Conservation (phyloP, 1,140 invertebrate genomes). For the Choristoneura fumiferana region DNA sequence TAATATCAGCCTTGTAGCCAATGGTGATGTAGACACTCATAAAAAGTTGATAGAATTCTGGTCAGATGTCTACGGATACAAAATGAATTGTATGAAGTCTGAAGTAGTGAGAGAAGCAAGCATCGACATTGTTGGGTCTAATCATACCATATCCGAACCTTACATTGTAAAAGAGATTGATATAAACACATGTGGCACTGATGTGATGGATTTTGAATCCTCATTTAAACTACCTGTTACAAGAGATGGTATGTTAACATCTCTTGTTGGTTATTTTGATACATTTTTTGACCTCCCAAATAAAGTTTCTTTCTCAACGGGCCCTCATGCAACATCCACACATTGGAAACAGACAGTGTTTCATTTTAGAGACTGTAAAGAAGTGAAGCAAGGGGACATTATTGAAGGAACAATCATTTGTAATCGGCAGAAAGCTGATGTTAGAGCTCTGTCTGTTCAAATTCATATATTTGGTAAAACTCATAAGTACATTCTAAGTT, state of each 20-base stretch:
- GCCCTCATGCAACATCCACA: constrained; percentile 86
- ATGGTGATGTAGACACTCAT: constrained; percentile 90
- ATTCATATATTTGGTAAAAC: constrained; percentile 71
- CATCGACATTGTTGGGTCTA: constrained; percentile 89
- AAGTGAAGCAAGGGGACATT: constrained; percentile 86
- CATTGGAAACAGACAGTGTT: constrained; percentile 99
- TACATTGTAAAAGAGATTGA: constrained; percentile 85
- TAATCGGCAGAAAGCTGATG: constrained; percentile 65
- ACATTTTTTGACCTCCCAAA: constrained; percentile 89
- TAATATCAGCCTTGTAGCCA: constrained; percentile 92
- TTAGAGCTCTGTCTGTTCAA: constrained; percentile 61
- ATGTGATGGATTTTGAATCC: constrained; percentile 90
- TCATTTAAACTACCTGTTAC: constrained; percentile 86
- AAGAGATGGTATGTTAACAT: constrained; percentile 88
- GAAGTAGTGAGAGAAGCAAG: constrained; percentile 94
- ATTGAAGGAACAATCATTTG: constrained; percentile 83
- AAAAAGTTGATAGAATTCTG: constrained; percentile 90
- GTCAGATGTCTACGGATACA: constrained; percentile 98
- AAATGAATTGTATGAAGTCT: constrained; percentile 96
- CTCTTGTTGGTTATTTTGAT: constrained; percentile 96
- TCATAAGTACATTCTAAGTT: constrained; percentile 73
- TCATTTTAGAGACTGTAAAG: constrained; percentile 87
- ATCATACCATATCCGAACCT: constrained; percentile 87
- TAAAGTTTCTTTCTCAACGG: constrained; percentile 85
- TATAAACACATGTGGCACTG: constrained; percentile 89